phyloP scores from a whole-genome alignment of 2,113 vertebrate genomes.

The Rhea americana region DNA sequence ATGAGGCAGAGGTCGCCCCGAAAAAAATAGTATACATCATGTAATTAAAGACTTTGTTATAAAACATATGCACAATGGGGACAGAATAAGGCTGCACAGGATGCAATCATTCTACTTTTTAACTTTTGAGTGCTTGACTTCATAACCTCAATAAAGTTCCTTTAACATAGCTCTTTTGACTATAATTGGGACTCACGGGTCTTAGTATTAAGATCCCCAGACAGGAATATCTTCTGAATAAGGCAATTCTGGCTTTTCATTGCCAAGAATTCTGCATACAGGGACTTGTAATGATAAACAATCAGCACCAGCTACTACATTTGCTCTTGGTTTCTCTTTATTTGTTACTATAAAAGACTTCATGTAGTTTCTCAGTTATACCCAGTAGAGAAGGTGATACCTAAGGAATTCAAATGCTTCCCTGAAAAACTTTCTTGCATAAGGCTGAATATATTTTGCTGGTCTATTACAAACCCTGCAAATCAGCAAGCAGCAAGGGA shows the following conservation, averaged over 20 bases:
- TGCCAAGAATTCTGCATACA: not conserved
- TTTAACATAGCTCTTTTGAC: not conserved
- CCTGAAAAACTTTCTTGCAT: not conserved
- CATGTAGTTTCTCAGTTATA: not conserved
- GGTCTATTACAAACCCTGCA: not conserved
- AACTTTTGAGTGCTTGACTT: not conserved
- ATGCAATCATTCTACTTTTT: not conserved
- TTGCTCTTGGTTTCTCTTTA: not conserved
- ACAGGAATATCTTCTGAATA: not conserved
- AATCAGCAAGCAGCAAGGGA: not conserved
- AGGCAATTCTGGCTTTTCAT: not conserved
- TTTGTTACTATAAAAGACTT: not conserved
- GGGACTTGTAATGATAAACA: not conserved
- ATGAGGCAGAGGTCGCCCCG: not conserved
- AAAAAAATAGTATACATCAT: not conserved
- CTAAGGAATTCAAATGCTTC: not conserved
- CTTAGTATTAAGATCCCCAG: not conserved
- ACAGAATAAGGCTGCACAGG: not conserved
- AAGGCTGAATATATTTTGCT: not conserved
- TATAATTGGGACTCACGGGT: not conserved
- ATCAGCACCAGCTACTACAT: not conserved
- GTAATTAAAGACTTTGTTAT: not conserved
- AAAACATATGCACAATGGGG: not conserved
- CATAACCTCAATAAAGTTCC: not conserved
- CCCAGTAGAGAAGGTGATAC: not conserved